phyloP scores from a whole-genome alignment of 2,113 vertebrate genomes.

The Narcine bancroftii region DNA sequence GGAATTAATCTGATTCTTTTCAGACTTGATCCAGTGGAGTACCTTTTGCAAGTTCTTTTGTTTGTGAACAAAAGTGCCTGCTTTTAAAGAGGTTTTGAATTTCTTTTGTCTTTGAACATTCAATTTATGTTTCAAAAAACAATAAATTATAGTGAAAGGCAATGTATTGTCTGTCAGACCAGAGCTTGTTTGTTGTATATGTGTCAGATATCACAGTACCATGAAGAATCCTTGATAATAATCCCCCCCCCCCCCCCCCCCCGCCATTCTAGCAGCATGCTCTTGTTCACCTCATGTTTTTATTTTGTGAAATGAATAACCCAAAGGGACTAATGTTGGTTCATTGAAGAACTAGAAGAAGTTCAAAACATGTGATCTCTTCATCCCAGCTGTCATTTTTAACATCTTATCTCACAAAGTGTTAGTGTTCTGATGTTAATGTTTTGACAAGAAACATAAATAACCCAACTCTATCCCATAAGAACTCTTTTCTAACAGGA shows the following conservation, averaged over 20 bases:
- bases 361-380: slow-evolving; percentile 54
- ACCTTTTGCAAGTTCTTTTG: slow-evolving; percentile 64
- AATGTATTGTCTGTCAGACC: slow-evolving; percentile 42
- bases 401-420: slow-evolving; percentile 41
- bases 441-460: background rate
- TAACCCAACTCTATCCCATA: background rate
- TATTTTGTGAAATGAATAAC: slow-evolving; percentile 47
- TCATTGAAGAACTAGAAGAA: slow-evolving; percentile 45
- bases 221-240: background rate
- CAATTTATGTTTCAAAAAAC: slow-evolving; percentile 58
- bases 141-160: slow-evolving; percentile 52
- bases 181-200: background rate
- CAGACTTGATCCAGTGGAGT: slow-evolving; percentile 58
- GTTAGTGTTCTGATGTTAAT: background rate
- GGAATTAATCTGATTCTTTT: slow-evolving; percentile 95
- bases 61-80: slow-evolving; percentile 65
- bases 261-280: background rate
- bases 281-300: slow-evolving; percentile 38
- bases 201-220: background rate
- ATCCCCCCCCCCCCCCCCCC: background rate
- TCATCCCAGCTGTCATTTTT: slow-evolving; percentile 56
- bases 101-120: slow-evolving; percentile 55
- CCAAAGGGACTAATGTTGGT: slow-evolving; percentile 40
- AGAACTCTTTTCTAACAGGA: background rate
- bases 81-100: slow-evolving; percentile 63